Evolutionary conservation across 2,797 vertebrate species (phyloP), one percentile per base, ranked within the genome.

Genomic region (Manis javanica): DNA sequence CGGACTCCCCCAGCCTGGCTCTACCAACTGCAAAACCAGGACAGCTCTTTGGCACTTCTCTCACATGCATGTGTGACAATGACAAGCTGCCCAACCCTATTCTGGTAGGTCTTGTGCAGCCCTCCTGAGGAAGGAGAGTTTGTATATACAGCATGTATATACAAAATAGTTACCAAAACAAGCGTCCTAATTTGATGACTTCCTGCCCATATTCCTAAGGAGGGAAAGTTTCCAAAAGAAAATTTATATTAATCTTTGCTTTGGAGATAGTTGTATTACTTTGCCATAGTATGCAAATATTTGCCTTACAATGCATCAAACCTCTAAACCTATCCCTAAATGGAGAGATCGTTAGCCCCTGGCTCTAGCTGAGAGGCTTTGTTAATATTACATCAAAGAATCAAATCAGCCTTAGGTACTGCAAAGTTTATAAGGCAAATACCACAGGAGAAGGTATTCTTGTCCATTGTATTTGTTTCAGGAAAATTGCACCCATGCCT

Each of bases 41-140:
- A 46, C 98, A 98, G 57, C 99, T 99, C 85, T 99, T 99, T 78
- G 99, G 99, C 42, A 9, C 10, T 46, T 46, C 42, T 46, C 42
- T 9, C 42, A 46, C 97, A 96, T 88, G 98, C 72, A 95, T 99
- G 97, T 99, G 99, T 97, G 98, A 98, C 23, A 98, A 99, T 69
- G 98, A 98, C 81, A 97, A 98, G 97, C 98, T 99, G 95, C 99
- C 99, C 42, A 46, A 1, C 42, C 42, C 42, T 8, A 46, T 46
- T 46, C 42, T 99, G 99, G 99, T 99, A 98, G 99, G 98, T 46
- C 42, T 46, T 96, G 14, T 15, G 5, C 4, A 64, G 3, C 31
- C 29, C 29, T 57, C 37, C 2, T 12, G 34, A 64, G 39, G 37
- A 64, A 8, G 26, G 11, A 59, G 6, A 74, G 10, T 23, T 34